These are phyloP conservation scores for Lagorchestes hirsutus DNA, from an alignment of 2,797 vertebrate genomes.

Conservation along the genomic window DNA sequence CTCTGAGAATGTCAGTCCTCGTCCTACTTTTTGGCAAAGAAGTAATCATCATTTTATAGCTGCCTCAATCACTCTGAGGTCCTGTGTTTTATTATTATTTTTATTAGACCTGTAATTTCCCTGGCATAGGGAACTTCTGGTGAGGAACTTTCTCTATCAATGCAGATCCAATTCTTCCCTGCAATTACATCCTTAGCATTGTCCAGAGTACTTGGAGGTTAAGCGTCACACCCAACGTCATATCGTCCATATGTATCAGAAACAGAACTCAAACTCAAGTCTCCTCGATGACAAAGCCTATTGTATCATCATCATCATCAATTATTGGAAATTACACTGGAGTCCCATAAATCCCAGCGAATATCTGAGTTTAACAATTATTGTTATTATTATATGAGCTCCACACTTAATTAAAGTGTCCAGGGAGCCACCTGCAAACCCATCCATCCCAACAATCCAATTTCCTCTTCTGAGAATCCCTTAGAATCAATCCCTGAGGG, in stretches of 20 bases:
- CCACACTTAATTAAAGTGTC: neutral
- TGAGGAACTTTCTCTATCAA: neutral
- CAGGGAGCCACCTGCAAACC: neutral
- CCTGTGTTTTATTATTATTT: neutral
- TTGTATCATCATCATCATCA: neutral
- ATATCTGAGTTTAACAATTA: neutral
- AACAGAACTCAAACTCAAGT: neutral
- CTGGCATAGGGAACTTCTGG: neutral
- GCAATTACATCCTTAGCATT: neutral
- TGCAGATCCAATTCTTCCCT: neutral
- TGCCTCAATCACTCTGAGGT: neutral
- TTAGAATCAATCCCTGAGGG: neutral
- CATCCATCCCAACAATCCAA: neutral
- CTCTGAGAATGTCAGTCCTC: neutral
- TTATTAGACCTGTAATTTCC: neutral
- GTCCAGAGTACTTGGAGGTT: neutral
- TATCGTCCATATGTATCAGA: neutral
- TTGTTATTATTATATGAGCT: slow-evolving; percentile 1
- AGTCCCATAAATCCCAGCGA: neutral
- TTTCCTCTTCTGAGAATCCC: neutral
- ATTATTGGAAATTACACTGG: neutral
- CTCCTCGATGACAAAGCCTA: neutral
- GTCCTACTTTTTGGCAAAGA: neutral
- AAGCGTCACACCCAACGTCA: neutral
- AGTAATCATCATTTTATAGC: neutral